Percentiles rank a stretch among this genome's conserved stretches.
Conservation (phyloP, 2,113 vertebrate genomes). For the Microtus oregoni region DNA sequence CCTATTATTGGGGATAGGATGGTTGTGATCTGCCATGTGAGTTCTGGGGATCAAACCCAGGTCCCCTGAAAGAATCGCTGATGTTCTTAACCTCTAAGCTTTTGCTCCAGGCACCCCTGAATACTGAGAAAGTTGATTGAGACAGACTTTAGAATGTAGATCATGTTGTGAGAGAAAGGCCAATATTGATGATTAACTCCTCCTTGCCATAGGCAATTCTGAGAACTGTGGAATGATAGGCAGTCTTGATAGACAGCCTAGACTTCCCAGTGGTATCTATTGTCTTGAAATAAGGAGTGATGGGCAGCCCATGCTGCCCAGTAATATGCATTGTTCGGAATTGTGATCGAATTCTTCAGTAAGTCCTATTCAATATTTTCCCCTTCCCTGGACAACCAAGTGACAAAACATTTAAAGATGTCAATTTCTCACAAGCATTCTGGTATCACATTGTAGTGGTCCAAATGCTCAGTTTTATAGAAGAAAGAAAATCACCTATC, state of each 20-base stretch:
- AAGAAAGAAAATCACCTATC: not conserved
- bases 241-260: not conserved
- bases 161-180: not conserved
- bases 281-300: not conserved
- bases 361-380: not conserved
- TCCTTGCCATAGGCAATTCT: not conserved
- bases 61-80: not conserved
- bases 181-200: not conserved
- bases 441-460: not conserved
- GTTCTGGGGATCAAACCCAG: not conserved
- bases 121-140: not conserved
- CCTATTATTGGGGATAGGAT: too few relatives aligned
- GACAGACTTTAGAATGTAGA: not conserved
- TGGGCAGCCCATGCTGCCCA: not conserved
- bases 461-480: slow-evolving; percentile 18
- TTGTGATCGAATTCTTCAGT: not conserved
- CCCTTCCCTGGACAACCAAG: slow-evolving; percentile 5
- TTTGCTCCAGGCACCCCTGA: not conserved
- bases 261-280: not conserved
- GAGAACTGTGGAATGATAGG: not conserved
- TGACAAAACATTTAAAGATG: slow-evolving; percentile 22
- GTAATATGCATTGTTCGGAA: not conserved
- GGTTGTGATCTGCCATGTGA: not conserved
- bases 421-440: not conserved
- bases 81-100: not conserved